Conservation (phyloP, 2,888 invertebrate species). For the Rhagium mordax region DNA sequence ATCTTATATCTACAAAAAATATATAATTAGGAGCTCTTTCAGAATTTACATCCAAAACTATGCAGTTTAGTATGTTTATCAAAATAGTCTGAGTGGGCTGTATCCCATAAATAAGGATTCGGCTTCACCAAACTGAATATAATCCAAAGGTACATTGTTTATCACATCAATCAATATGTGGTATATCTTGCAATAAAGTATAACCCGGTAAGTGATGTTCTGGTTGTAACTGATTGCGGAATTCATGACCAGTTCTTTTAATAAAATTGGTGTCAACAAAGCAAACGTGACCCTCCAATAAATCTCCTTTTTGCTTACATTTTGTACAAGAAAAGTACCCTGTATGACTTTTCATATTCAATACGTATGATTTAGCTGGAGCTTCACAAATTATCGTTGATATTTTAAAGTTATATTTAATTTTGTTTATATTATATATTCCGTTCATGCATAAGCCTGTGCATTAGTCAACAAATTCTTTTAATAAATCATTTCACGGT, state of each 20-base stretch:
- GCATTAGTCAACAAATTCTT: slow-evolving; percentile 33
- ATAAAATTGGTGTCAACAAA: slow-evolving; percentile 23
- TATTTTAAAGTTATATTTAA: slow-evolving; percentile 25
- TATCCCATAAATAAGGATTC: too few relatives aligned
- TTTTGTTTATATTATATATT: slow-evolving; percentile 23
- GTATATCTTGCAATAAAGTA: slow-evolving; percentile 23
- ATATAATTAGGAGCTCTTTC: too few relatives aligned
- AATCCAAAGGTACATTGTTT: slow-evolving; percentile 33
- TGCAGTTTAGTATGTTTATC: too few relatives aligned
- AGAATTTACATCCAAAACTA: too few relatives aligned
- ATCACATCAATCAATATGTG: slow-evolving; percentile 35
- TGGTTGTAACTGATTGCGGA: slow-evolving; percentile 17
- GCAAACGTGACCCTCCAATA: slow-evolving; percentile 24
- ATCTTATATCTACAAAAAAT: too few relatives aligned
- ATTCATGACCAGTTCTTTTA: slow-evolving; percentile 29
- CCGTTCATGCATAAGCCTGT: slow-evolving; percentile 26
- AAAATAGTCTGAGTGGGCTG: too few relatives aligned
- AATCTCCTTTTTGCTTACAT: slow-evolving; percentile 34
- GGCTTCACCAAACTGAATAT: slow-evolving; percentile 35
- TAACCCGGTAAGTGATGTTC: slow-evolving; percentile 24
- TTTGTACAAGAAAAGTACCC: slow-evolving; percentile 36
- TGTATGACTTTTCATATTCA: slow-evolving; percentile 27
- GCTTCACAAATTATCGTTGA: too few relatives aligned
- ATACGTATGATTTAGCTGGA: slow-evolving; percentile 33
- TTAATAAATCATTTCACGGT: slow-evolving; percentile 32